phyloP scores from a whole-genome alignment of 2,797 vertebrate species.

The Crax fasciolata region DNA sequence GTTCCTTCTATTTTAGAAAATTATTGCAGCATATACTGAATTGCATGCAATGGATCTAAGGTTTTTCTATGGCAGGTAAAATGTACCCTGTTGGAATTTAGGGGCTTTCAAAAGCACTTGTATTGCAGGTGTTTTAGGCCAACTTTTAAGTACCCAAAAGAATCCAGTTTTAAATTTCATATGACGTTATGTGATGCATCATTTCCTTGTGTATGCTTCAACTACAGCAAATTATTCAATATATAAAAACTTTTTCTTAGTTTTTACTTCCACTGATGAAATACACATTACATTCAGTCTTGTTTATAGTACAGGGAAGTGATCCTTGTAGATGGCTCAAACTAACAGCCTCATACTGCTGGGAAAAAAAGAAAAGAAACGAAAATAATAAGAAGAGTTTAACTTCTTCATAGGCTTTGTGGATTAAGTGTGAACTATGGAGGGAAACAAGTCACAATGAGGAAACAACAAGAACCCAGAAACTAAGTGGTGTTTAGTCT shows the following conservation, averaged over 20 bases:
- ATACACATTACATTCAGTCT: not conserved
- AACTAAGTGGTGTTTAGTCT: not conserved
- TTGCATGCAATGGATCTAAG: not conserved
- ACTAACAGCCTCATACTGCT: not conserved
- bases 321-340: not conserved
- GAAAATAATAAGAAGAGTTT: not conserved
- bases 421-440: not conserved
- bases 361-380: not conserved
- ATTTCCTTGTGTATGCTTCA: conserved; percentile 18
- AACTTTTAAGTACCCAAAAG: not conserved
- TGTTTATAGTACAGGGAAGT: conserved; percentile 1
- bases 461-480: not conserved
- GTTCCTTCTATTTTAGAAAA: not conserved
- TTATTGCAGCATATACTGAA: not conserved
- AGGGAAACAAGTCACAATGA: not conserved
- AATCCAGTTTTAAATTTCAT: not conserved
- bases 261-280: not conserved
- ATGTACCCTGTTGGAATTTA: not conserved
- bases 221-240: conserved; percentile 15
- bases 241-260: not conserved
- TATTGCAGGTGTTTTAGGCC: not conserved
- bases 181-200: not conserved
- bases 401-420: not conserved
- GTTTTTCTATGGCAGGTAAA: not conserved
- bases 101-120: not conserved